A percentile compares a stretch with the other conserved stretches of the same genome.
These are phyloP conservation scores for Varecia variegata DNA, from an alignment of 2,797 vertebrate genomes.

Conservation along the genomic window DNA sequence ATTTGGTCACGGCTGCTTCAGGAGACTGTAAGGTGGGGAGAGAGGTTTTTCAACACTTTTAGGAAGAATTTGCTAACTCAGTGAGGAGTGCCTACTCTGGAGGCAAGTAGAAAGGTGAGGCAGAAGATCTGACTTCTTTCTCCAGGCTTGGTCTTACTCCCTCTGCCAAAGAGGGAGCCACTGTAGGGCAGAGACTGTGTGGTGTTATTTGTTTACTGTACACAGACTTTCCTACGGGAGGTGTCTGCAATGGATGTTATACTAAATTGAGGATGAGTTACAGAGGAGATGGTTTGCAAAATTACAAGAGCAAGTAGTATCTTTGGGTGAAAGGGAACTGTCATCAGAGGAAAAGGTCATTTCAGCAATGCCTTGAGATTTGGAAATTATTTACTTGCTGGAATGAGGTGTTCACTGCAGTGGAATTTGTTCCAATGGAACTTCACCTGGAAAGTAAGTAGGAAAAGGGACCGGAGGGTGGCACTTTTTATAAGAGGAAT, in stretches of 20 bases:
- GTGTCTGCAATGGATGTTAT: neutral
- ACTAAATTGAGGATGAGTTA: neutral
- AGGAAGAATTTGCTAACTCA: neutral
- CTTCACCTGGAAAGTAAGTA: neutral
- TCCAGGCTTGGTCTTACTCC: neutral
- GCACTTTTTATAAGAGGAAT: neutral
- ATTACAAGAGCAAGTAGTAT: constrained; percentile 2
- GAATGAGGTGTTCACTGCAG: neutral
- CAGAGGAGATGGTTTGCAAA: constrained; percentile 12
- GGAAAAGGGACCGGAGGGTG: neutral
- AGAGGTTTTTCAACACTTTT: neutral
- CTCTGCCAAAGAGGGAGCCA: neutral
- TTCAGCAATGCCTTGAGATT: constrained; percentile 1
- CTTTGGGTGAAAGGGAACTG: constrained; percentile 15
- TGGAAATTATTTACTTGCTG: constrained; percentile 32
- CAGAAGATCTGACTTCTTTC: neutral
- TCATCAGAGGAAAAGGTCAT: neutral
- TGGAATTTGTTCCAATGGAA: neutral
- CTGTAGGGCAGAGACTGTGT: neutral
- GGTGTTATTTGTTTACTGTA: neutral
- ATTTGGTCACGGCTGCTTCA: neutral
- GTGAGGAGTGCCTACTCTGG: neutral
- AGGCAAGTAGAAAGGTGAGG: neutral
- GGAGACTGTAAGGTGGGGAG: neutral
- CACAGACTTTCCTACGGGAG: neutral